Evolutionary conservation across 2,888 invertebrate genomes (phyloP).

Genomic region (Athalia cordata): DNA sequence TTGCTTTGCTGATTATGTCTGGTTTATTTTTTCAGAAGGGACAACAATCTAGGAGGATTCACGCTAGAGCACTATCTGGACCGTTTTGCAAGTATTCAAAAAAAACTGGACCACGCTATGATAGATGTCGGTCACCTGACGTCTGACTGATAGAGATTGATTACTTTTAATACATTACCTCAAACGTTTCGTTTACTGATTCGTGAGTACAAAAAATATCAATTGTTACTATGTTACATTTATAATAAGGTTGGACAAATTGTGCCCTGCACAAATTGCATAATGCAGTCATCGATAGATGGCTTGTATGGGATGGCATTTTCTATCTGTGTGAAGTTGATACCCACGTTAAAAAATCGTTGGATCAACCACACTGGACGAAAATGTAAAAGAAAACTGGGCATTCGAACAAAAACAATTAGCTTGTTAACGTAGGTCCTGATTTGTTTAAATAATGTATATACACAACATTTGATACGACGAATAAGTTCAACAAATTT

Average conservation of each 20-base stretch:
- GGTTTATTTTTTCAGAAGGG: slow-evolving; percentile 4
- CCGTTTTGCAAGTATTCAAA: slow-evolving; percentile 59
- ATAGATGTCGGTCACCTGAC: slow-evolving; percentile 48
- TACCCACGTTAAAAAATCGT: background rate
- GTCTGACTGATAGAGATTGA: slow-evolving; percentile 14
- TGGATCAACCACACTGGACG: background rate
- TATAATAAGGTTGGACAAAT: background rate
- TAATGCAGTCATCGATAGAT: slow-evolving; percentile 34
- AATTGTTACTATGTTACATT: slow-evolving; percentile 15
- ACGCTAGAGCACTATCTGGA: slow-evolving; percentile 59
- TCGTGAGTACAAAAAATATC: slow-evolving; percentile 20
- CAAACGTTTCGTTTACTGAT: slow-evolving; percentile 17
- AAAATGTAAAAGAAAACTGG: slow-evolving; percentile 39
- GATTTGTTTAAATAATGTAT: slow-evolving; percentile 10
- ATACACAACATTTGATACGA: slow-evolving; percentile 2
- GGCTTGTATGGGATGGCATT: slow-evolving; percentile 56
- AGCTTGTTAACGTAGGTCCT: background rate
- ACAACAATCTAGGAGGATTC: slow-evolving; percentile 48
- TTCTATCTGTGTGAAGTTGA: slow-evolving; percentile 47
- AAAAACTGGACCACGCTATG: slow-evolving; percentile 59
- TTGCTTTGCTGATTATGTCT: background rate
- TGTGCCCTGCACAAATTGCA: slow-evolving; percentile 20
- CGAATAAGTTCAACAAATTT: background rate
- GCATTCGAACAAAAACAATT: slow-evolving; percentile 35
- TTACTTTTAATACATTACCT: slow-evolving; percentile 22